Evolutionary conservation across 2,797 vertebrate genomes (phyloP), one percentile per base, ranked within the genome.

Genomic region (Muraenolepis orangiensis): DNA sequence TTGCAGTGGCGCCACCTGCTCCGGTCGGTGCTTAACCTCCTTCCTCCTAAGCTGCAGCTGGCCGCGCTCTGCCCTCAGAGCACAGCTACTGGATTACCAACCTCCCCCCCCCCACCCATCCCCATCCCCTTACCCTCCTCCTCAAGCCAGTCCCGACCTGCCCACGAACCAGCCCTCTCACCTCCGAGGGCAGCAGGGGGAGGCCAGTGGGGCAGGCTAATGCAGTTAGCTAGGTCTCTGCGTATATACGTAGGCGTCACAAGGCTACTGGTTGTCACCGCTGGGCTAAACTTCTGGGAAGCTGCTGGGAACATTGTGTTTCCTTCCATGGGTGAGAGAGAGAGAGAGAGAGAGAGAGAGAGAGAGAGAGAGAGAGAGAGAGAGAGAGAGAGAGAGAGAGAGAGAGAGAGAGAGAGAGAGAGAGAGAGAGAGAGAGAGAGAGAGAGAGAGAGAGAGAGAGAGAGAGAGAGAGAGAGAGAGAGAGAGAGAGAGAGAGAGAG

Each of bases 21-120:
- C 14, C 69, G 78, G 78, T 66, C 76, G 81, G 76, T 74, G 77
- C 71, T 66, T 74, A 81, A 84, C 79, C 75, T 75, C 78, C 68
- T 82, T 82, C 85, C 34, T 46, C 46, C 72, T 84, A 85, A 85
- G 81, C 84, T 82, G 76, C 18, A 70, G 75, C 81, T 85, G 83
- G 76, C 82, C 76, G 51, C 75, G 77, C 74, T n/a, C 51, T 72
- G 70, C 79, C 80, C 70, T 84, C 77, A 75, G 57, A 82, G 82
- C 80, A 67, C 76, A 84, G 81, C 84, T 78, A 71, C 85, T 82
- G 86, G 85, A 87, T 87, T 83, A 86, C 74, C 77, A n/a, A n/a
- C 74, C 7, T 23, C 36, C 38, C 36, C 66, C 18, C 64, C 14
- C 72, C 28, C n/a, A n/a, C n/a, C 74, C 77, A n/a, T n/a, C 74